Base-by-base conservation (phyloP, 2,113 vertebrate species). In the Conger conger region DNA sequence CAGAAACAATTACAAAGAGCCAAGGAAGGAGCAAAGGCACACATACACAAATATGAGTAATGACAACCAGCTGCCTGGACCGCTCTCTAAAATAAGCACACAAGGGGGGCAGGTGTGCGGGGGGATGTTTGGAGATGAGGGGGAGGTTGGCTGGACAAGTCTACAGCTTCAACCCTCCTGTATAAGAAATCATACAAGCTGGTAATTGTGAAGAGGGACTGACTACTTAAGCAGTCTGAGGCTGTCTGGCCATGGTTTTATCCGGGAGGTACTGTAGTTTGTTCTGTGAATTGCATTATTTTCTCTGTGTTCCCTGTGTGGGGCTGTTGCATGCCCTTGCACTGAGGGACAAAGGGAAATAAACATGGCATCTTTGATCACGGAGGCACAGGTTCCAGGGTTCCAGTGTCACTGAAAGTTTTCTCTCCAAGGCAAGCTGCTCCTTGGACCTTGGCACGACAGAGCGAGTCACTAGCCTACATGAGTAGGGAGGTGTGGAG, bases 31-130 rank as follows among this genome's bases (percentile, higher is more conserved):
- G 89, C 78, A 87, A 90, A 88, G 83, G 91, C 89, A 89, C 68
- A 38, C 86, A 82, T 87, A 90, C 86, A 87, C 84, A 91, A 92
- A 92, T 92, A 93, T 93, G 93, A 93, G 89, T 94, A 94, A 94
- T 93, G 90, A 91, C 91, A 90, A 94, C 90, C 93, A 94, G 93
- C 93, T 94, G 92, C 89, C 83, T 40, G 11, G 86, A 63, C 87
- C 18, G 78, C 87, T 86, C 79, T 87, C 93, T 94, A 95, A 94
- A 94, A 95, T 94, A 94, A 84, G 54, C 63, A 35, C 86, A 90
- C 82, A 45, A 87, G 82, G 89, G 87, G 45, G 88, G 89, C 91
- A 92, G 90, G 91, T 93, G 90, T 83, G 77, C 91, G 88, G 68
- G 68, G 68, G 68, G 27, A 73, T 73, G n/a, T 33, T 73, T 1